phyloP scores from a whole-genome alignment of 2,797 vertebrate species.

The Xerus rutilus region DNA sequence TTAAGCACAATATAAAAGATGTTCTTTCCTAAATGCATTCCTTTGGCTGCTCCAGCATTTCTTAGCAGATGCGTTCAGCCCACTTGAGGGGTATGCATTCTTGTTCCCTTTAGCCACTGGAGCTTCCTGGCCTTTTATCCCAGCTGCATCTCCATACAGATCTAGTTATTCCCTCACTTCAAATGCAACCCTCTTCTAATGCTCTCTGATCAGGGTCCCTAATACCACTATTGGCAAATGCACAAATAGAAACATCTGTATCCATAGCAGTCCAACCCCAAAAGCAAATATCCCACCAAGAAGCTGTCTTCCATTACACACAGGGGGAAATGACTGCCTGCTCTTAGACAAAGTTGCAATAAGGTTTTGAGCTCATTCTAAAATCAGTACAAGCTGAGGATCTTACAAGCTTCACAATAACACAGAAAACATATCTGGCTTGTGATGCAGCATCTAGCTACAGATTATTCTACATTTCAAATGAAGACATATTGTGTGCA shows the following conservation, averaged over 20 bases:
- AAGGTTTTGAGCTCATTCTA: constrained; percentile 50
- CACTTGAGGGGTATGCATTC: background rate
- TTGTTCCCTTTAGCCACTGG: background rate
- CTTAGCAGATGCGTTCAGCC: background rate
- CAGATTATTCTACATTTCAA: constrained; percentile 47
- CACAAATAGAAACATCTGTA: background rate
- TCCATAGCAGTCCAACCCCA: background rate
- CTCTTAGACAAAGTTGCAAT: background rate
- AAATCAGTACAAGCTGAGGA: background rate
- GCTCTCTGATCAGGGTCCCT: background rate
- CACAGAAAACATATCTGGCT: constrained; percentile 56
- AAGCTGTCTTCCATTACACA: background rate
- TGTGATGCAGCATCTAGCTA: background rate
- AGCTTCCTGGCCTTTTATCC: background rate
- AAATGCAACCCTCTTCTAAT: fast-evolving
- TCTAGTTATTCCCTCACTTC: background rate
- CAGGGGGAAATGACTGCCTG: fast-evolving
- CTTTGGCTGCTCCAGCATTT: background rate
- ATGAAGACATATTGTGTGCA: constrained; percentile 50
- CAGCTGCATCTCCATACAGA: background rate
- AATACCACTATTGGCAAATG: background rate
- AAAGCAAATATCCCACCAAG: constrained; percentile 31
- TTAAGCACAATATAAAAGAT: background rate
- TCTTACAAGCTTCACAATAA: constrained; percentile 64
- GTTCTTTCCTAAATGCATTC: background rate